These are phyloP conservation scores for Hyphantria cunea DNA, from an alignment of 1,140 invertebrate species.

Conservation along the genomic window DNA sequence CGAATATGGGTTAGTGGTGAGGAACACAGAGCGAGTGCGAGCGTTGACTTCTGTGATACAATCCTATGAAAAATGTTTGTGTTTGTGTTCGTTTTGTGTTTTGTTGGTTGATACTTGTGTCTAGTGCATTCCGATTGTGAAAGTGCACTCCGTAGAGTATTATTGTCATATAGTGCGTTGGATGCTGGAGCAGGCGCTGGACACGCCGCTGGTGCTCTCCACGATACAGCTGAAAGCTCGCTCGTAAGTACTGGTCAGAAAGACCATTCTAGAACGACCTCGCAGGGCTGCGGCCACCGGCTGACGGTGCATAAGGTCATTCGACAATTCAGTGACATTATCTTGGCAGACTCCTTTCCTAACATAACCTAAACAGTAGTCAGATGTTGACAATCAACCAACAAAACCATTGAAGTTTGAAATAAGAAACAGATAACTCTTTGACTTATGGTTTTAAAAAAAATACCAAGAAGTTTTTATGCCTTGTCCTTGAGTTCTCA, in stretches of 20 bases:
- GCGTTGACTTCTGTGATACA: slow-evolving; percentile 47
- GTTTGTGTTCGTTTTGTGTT: slow-evolving; percentile 58
- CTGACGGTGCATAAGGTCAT: background rate
- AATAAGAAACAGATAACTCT: background rate
- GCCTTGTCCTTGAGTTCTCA: too few species aligned
- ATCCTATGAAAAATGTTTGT: slow-evolving; percentile 36
- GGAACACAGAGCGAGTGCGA: slow-evolving; percentile 42
- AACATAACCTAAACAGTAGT: slow-evolving; percentile 21
- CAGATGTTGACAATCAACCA: slow-evolving; percentile 2
- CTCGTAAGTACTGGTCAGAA: slow-evolving; percentile 41
- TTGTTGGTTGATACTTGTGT: slow-evolving; percentile 70
- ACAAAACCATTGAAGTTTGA: background rate
- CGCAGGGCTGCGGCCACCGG: slow-evolving; percentile 6
- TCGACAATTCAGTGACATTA: background rate
- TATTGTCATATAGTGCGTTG: slow-evolving; percentile 70
- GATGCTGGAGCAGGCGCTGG: slow-evolving; percentile 43
- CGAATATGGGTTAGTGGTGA: slow-evolving; percentile 76
- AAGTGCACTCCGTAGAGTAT: slow-evolving; percentile 68
- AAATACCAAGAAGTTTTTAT: background rate
- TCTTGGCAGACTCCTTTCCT: background rate
- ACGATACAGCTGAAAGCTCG: slow-evolving; percentile 30
- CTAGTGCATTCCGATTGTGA: slow-evolving; percentile 75
- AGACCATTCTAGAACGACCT: slow-evolving; percentile 37
- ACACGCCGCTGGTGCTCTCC: slow-evolving; percentile 13
- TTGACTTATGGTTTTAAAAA: background rate